These are phyloP conservation scores for Rhaphigaster nebulosa DNA, from an alignment of 2,888 invertebrate species.

Conservation along the genomic window DNA sequence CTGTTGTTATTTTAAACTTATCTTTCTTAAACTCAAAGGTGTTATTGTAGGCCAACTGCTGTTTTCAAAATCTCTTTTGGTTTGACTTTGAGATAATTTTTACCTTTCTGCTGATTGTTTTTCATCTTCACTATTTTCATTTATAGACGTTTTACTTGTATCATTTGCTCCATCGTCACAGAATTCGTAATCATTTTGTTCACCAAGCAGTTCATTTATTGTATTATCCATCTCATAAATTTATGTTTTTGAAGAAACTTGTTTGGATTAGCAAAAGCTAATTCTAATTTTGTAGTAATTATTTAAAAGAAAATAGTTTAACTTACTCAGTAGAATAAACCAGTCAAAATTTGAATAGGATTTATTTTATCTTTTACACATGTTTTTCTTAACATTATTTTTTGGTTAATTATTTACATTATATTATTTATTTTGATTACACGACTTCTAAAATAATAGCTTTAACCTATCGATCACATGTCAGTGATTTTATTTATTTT, in stretches of 20 bases:
- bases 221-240: conserved; percentile 27
- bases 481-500: not conserved
- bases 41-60: not conserved
- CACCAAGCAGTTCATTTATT: conserved; percentile 33
- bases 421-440: not conserved
- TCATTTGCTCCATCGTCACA: conserved; percentile 8
- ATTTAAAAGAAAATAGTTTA: not conserved
- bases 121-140: conserved; percentile 46
- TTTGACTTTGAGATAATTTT: not conserved
- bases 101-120: conserved; percentile 18
- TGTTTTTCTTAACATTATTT: not conserved
- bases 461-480: not conserved
- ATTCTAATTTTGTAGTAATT: not conserved
- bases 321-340: not conserved
- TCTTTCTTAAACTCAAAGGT: not conserved
- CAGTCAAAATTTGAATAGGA: not conserved
- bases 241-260: not conserved
- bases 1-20: not conserved
- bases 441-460: not conserved
- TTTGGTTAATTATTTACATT: not conserved
- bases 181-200: conserved; percentile 32
- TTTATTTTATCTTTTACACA: conserved; percentile 1
- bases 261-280: not conserved
- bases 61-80: not conserved
- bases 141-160: not conserved